Evolutionary conservation across 2,888 invertebrate genomes (phyloP), one percentile per base, ranked within the genome.

Genomic region (Chalcis sispes): DNA sequence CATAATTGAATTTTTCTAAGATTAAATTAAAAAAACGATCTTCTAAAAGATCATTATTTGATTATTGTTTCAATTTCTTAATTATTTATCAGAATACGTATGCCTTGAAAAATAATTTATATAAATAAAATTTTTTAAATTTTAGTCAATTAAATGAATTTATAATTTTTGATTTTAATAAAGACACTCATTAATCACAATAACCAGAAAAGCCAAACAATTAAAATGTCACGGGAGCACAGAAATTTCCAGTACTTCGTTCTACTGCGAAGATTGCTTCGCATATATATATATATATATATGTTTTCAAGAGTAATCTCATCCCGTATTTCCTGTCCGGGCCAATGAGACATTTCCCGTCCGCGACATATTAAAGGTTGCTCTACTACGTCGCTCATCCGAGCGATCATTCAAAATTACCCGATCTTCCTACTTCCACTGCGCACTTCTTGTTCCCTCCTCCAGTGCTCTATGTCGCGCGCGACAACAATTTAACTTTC

Each of bases 301-400:
- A n/a, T 65, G 27, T 75, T 75, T 65, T 72, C 32, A n/a, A 72
- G 66, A 61, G 27, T 10, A 59, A 36, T 67, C 65, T 70, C 72
- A 61, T 50, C 71, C 73, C 66, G 40, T 64, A 77, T 74, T 74
- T 78, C 78, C 76, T 73, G 78, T 73, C 59, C 0, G 23, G 2
- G 10, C 27, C 66, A 78, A 78, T 59, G 61, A 78, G 76, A 56
- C 42, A 78, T 67, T 78, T 78, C 78, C 78, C 61, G 78, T 76
- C 61, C 56, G 40, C 23, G 46, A 69, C n/a, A n/a, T 76, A 72
- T 48, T 48, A 62, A 46, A 20, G 40, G 18, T 65, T n/a, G n/a
- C n/a, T n/a, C n/a, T n/a, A n/a, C n/a, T n/a, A 25, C 1, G 46
- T 42, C 56, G 54, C 20, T 64, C 72, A 74, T 64, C 23, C 58